Conservation (phyloP, 2,888 invertebrate genomes). For the Parnassius mnemosyne region DNA sequence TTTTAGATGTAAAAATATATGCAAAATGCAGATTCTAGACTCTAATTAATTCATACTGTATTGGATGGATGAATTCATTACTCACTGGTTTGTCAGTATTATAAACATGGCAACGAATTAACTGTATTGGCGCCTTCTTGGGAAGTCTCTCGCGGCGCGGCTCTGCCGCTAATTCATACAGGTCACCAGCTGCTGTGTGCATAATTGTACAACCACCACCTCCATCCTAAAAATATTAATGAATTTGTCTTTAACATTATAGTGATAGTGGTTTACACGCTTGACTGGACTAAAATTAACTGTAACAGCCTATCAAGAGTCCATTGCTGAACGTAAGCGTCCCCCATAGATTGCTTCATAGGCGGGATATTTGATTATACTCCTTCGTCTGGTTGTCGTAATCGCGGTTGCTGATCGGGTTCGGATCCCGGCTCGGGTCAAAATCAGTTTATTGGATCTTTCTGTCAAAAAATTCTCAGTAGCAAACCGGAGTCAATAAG, state of each 20-base stretch:
- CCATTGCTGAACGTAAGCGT: too few species aligned
- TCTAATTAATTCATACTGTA: too few species aligned
- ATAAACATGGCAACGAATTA: conserved; percentile 82
- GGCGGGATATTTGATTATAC: neutral
- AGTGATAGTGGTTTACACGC: too few species aligned
- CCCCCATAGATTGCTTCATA: too few species aligned
- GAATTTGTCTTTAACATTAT: neutral
- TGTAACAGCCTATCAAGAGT: too few species aligned
- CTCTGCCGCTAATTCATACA: conserved; percentile 64
- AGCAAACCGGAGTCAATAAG: too few species aligned
- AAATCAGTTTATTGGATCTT: too few species aligned
- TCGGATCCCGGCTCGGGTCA: too few species aligned
- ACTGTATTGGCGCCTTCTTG: conserved; percentile 72
- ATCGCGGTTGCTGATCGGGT: neutral
- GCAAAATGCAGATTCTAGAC: too few species aligned
- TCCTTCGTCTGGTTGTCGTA: neutral
- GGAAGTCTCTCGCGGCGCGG: conserved; percentile 60
- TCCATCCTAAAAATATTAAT: conserved; percentile 57
- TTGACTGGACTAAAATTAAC: too few species aligned
- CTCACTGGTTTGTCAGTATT: conserved; percentile 79
- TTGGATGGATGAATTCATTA: conserved; percentile 15
- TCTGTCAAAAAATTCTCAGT: too few species aligned
- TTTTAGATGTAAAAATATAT: too few species aligned
- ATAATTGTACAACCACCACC: conserved; percentile 84
- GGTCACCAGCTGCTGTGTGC: conserved; percentile 81